phyloP scores from a whole-genome alignment of 2,888 invertebrate genomes.

The Amorpha juglandis region DNA sequence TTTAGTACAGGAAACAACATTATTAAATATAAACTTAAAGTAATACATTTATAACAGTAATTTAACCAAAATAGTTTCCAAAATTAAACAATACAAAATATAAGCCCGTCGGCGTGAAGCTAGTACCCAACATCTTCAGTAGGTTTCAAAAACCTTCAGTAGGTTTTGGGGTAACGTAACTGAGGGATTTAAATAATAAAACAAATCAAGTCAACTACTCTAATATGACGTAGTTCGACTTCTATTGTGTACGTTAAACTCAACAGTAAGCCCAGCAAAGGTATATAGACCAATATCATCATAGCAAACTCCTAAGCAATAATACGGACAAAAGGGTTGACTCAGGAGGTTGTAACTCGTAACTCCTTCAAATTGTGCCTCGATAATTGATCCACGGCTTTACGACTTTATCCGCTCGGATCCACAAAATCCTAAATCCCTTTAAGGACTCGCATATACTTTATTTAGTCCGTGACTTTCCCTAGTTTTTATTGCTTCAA shows the following conservation, averaged over 20 bases:
- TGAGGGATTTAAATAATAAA: too few species aligned
- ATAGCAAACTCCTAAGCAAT: not conserved
- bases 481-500: not conserved
- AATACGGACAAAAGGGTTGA: not conserved
- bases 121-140: too few species aligned
- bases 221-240: too few species aligned
- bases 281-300: not conserved
- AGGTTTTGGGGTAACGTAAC: too few species aligned
- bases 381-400: constrained; percentile 21
- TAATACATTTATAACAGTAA: too few species aligned
- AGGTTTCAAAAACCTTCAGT: too few species aligned
- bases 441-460: not conserved
- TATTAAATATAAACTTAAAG: too few species aligned
- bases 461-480: constrained; percentile 9
- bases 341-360: not conserved
- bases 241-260: not conserved
- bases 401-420: constrained; percentile 19
- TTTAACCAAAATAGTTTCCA: too few species aligned
- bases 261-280: not conserved
- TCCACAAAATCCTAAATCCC: constrained; percentile 13
- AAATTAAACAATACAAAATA: too few species aligned
- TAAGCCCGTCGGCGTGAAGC: too few species aligned
- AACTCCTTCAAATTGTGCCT: constrained; percentile 20
- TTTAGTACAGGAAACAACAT: too few species aligned
- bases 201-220: too few species aligned